Percentiles rank a stretch among this genome's conserved stretches.
phyloP scores from a whole-genome alignment of 2,888 invertebrate genomes.

The Ecliptopera silaceata region DNA sequence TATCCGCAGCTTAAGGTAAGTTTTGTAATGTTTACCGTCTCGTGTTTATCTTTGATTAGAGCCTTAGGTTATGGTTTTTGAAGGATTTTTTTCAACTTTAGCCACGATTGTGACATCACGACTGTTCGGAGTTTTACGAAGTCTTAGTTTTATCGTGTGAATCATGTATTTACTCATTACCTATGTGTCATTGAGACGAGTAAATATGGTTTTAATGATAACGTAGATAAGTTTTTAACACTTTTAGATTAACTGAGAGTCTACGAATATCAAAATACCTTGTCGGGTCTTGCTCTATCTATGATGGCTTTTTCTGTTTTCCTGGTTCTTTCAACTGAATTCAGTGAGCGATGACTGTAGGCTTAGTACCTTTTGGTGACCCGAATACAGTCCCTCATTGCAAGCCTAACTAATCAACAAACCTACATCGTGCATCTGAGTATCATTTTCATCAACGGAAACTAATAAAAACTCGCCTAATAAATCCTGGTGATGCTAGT shows the following conservation, averaged over 20 bases:
- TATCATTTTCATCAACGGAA: too few species aligned
- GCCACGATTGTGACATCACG: constrained; percentile 49
- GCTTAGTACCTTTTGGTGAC: too few species aligned
- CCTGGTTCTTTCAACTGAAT: too few species aligned
- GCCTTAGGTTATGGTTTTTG: constrained; percentile 47
- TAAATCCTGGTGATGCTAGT: too few species aligned
- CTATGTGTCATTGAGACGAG: constrained; percentile 33
- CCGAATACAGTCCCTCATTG: too few species aligned
- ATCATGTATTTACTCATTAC: constrained; percentile 38
- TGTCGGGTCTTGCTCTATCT: too few species aligned
- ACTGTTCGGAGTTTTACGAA: constrained; percentile 34
- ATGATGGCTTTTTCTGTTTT: too few species aligned
- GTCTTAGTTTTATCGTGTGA: constrained; percentile 32
- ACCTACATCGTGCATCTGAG: too few species aligned
- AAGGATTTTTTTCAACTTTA: constrained; percentile 36
- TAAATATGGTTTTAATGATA: constrained; percentile 32
- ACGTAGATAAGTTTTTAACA: constrained; percentile 19
- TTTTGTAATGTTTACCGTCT: constrained; percentile 57
- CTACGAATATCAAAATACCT: neutral
- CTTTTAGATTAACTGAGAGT: neutral
- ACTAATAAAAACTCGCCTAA: too few species aligned
- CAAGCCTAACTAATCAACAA: too few species aligned
- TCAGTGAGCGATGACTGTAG: too few species aligned
- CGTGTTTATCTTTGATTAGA: constrained; percentile 64
- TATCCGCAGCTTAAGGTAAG: constrained; percentile 65